Evolutionary conservation across 2,797 vertebrate genomes (phyloP).

Genomic region (Myotis daubentonii): DNA sequence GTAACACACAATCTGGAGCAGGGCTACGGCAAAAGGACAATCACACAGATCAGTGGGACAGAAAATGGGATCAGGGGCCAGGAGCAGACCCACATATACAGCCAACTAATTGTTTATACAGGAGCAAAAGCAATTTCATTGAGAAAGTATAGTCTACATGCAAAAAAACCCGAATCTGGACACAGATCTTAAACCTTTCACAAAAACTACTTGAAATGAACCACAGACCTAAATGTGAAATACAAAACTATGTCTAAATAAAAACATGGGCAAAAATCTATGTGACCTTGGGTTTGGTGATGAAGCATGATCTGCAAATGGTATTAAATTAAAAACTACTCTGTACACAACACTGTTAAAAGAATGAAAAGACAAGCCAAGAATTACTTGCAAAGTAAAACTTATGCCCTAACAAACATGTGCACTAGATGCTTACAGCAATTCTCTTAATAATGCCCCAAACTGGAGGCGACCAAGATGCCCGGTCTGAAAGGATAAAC

Average conservation of each 20-base stretch:
- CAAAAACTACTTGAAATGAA: not conserved
- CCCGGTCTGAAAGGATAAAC: not conserved
- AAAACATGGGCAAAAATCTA: not conserved
- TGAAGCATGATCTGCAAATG: not conserved
- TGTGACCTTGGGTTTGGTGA: not conserved
- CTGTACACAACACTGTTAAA: not conserved
- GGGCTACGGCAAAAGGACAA: not conserved
- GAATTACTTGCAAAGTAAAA: not conserved
- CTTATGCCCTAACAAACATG: not conserved
- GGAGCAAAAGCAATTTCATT: not conserved
- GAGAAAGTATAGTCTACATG: not conserved
- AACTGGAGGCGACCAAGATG: not conserved
- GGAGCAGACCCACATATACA: not conserved
- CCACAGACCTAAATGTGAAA: not conserved
- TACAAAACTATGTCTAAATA: not conserved
- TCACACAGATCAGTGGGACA: not conserved
- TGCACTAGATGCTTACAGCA: not conserved
- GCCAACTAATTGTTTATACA: not conserved
- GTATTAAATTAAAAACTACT: not conserved
- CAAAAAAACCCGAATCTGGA: not conserved
- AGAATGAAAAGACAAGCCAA: conserved; percentile 12
- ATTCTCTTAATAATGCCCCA: not conserved
- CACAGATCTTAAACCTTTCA: not conserved
- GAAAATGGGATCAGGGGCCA: not conserved
- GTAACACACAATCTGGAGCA: not conserved